phyloP scores from a whole-genome alignment of 2,888 invertebrate genomes.

The Polietes domitor region DNA sequence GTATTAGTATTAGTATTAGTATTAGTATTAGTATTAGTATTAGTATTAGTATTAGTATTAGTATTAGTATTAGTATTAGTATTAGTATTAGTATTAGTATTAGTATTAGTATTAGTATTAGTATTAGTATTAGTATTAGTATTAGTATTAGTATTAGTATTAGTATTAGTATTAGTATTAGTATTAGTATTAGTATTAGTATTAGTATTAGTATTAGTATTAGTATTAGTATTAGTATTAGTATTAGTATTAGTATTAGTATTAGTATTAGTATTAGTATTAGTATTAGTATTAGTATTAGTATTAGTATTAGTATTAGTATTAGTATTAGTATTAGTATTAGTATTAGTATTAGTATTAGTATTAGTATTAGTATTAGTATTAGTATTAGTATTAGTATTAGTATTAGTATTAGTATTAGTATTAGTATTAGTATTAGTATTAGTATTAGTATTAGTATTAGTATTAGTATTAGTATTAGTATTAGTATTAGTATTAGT shows the following conservation, averaged over 20 bases:
- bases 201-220: neutral
- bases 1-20: neutral
- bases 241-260: neutral
- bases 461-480: neutral
- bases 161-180: neutral
- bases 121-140: neutral
- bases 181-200: neutral
- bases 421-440: neutral
- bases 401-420: neutral
- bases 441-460: neutral
- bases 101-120: neutral
- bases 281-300: neutral
- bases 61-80: neutral
- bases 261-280: neutral
- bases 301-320: neutral
- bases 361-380: neutral
- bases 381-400: neutral
- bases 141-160: neutral
- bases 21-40: neutral
- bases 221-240: neutral
- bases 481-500: neutral
- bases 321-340: neutral
- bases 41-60: neutral
- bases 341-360: neutral
- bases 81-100: neutral